Evolutionary conservation across 2,888 invertebrate genomes (phyloP).

Genomic region (Plebejus anna): DNA sequence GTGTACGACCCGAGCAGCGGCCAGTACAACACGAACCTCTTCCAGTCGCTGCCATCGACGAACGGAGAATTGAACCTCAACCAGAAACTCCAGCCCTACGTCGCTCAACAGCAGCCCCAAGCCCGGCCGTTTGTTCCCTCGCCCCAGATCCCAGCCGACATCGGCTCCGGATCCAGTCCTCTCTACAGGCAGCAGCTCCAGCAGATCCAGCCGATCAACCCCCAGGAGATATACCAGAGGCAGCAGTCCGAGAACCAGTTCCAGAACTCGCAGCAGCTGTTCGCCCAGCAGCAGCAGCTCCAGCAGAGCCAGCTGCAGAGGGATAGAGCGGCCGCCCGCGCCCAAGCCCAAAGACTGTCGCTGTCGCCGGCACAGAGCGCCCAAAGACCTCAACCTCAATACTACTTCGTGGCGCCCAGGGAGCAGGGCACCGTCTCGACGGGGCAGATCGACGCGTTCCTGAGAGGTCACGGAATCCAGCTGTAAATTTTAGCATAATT

Average conservation of each 20-base stretch:
- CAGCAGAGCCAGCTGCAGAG: constrained; percentile 84
- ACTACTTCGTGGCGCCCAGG: constrained; percentile 81
- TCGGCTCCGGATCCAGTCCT: constrained; percentile 61
- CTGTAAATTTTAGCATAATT: constrained; percentile 67
- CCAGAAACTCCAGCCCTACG: constrained; percentile 87
- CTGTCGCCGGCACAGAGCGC: constrained; percentile 53
- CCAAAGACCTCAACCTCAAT: constrained; percentile 68
- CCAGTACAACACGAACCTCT: constrained; percentile 88
- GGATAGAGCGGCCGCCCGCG: constrained; percentile 77
- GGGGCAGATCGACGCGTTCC: constrained; percentile 89
- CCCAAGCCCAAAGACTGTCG: constrained; percentile 66
- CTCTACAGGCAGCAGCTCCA: constrained; percentile 71
- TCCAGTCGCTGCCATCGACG: constrained; percentile 86
- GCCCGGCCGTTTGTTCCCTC: constrained; percentile 78
- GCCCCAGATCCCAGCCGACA: constrained; percentile 70
- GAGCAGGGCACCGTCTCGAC: constrained; percentile 70
- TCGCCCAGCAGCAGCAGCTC: constrained; percentile 83
- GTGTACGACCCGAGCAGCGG: constrained; percentile 88
- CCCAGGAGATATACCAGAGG: constrained; percentile 78
- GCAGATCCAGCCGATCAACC: constrained; percentile 53
- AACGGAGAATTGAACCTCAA: constrained; percentile 85
- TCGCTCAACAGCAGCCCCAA: constrained; percentile 80
- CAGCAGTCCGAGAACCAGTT: constrained; percentile 81
- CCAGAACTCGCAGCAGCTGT: constrained; percentile 83
- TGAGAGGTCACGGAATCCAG: constrained; percentile 85